Percentiles rank a stretch among this genome's conserved stretches.
Evolutionary conservation across 2,888 invertebrate genomes (phyloP).

Genomic region (Dryobota labecula): DNA sequence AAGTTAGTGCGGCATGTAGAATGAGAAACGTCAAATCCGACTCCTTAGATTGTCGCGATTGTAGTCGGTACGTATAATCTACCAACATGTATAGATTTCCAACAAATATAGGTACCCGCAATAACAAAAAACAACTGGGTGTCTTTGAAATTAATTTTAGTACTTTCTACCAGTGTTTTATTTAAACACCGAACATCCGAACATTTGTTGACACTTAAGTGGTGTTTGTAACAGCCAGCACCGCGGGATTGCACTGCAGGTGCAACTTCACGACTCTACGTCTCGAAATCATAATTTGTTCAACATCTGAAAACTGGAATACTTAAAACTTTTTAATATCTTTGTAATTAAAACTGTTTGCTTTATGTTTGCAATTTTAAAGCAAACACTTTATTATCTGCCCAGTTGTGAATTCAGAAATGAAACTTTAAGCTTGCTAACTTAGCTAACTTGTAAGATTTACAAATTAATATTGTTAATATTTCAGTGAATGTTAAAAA

Average conservation of each 20-base stretch:
- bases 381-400: slow-evolving; percentile 46
- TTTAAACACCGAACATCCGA: slow-evolving; percentile 45
- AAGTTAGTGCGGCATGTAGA: too few relatives aligned
- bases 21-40: too few relatives aligned
- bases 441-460: too few relatives aligned
- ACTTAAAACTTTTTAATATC: slow-evolving; percentile 58
- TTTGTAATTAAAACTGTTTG: slow-evolving; percentile 43
- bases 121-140: slow-evolving; percentile 2
- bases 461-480: slow-evolving; percentile 13
- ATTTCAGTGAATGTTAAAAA: slow-evolving; percentile 23
- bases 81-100: background rate
- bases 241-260: slow-evolving; percentile 37
- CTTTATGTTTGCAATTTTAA: slow-evolving; percentile 40
- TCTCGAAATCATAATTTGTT: slow-evolving; percentile 58
- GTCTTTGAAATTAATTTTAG: slow-evolving; percentile 22
- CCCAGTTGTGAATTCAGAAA: slow-evolving; percentile 36
- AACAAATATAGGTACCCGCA: background rate
- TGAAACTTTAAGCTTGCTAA: slow-evolving; percentile 4
- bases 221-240: slow-evolving; percentile 44
- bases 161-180: slow-evolving; percentile 25
- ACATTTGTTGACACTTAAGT: slow-evolving; percentile 59
- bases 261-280: slow-evolving; percentile 53
- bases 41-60: too few relatives aligned
- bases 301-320: slow-evolving; percentile 56
- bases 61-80: too few relatives aligned